Percentiles rank a stretch among this genome's conserved stretches.
Conservation (phyloP, 2,797 vertebrate genomes). For the Myotis planiceps region DNA sequence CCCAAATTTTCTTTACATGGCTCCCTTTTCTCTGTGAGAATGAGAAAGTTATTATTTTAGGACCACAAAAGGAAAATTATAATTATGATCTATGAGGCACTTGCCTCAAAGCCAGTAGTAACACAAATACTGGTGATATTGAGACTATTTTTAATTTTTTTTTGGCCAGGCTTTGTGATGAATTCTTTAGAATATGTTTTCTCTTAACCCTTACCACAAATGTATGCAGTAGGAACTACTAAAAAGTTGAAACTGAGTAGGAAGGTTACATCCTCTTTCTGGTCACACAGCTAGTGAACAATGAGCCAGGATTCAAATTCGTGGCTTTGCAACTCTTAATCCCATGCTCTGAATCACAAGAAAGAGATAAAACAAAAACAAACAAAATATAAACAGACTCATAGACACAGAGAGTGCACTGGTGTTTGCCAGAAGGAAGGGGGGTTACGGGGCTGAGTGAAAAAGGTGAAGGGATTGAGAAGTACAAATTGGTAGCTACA, state of each 20-base stretch:
- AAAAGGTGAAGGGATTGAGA: background rate
- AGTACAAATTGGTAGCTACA: background rate
- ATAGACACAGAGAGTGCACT: background rate
- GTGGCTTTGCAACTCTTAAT: background rate
- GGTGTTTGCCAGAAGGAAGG: background rate
- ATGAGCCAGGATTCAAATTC: background rate
- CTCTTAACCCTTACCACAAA: background rate
- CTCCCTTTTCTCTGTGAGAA: background rate
- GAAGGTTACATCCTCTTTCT: background rate
- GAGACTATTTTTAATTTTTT: background rate
- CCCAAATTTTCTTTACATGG: background rate
- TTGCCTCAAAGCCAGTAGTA: background rate
- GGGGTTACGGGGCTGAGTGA: too few species aligned
- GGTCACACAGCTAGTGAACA: background rate
- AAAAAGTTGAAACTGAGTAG: background rate
- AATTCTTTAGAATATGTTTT: background rate
- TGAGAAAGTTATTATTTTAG: background rate
- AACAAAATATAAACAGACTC: background rate
- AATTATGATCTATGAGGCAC: background rate
- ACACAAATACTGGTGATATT: background rate
- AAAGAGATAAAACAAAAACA: background rate
- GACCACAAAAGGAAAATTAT: background rate
- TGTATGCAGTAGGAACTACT: background rate
- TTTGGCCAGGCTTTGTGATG: background rate
- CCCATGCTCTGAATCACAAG: background rate